These are phyloP conservation scores for Thera obeliscata DNA, from an alignment of 2,888 invertebrate genomes.

Conservation along the genomic window DNA sequence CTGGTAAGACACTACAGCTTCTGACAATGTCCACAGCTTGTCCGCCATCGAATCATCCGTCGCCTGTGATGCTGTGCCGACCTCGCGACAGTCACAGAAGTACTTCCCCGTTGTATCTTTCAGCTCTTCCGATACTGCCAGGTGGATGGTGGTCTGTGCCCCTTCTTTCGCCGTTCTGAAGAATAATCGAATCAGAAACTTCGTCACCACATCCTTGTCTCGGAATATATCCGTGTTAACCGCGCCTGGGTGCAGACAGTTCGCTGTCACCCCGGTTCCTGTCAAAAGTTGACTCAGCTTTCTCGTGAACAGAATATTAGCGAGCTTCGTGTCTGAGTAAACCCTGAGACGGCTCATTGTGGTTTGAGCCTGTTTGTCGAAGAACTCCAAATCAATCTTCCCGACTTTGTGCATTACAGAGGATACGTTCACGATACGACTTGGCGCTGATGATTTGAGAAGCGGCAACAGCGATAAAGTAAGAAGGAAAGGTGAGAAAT, in stretches of 20 bases:
- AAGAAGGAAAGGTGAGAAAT: conserved; percentile 94
- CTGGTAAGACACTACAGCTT: conserved; percentile 55
- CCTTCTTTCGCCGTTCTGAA: conserved; percentile 82
- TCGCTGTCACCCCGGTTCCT: conserved; percentile 88
- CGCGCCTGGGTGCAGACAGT: conserved; percentile 92
- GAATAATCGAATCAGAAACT: conserved; percentile 46
- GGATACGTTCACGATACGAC: conserved; percentile 90
- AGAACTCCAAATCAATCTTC: conserved; percentile 86
- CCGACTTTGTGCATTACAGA: conserved; percentile 89
- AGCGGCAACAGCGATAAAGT: conserved; percentile 92
- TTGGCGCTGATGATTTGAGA: conserved; percentile 87
- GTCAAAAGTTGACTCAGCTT: conserved; percentile 87
- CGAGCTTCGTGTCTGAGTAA: conserved; percentile 90
- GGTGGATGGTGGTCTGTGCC: conserved; percentile 89
- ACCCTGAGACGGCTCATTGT: conserved; percentile 71
- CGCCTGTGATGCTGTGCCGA: conserved; percentile 79
- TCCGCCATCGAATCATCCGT: conserved; percentile 86
- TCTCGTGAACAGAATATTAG: conserved; percentile 88
- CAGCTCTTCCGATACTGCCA: conserved; percentile 88
- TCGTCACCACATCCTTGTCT: conserved; percentile 85
- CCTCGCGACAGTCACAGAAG: conserved; percentile 88
- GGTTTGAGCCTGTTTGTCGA: conserved; percentile 86
- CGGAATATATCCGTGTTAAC: conserved; percentile 91
- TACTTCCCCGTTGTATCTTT: conserved; percentile 89
- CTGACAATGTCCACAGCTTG: conserved; percentile 91